Conservation (phyloP, 2,888 invertebrate species). For the Zygothrica quintamaculata region DNA sequence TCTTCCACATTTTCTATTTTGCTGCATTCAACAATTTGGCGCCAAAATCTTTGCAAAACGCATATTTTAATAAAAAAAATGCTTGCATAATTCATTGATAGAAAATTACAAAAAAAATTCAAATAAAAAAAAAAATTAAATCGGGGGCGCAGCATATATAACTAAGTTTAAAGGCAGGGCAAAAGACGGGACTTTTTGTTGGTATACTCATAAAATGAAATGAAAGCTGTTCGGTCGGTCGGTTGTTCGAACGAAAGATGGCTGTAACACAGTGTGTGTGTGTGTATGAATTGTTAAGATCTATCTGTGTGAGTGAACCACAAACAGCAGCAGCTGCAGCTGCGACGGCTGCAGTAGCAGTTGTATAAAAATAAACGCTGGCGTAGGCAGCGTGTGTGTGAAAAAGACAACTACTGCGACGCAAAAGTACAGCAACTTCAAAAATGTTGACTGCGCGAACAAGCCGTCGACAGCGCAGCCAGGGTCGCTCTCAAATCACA, state of each 20-base stretch:
- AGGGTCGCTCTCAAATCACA: constrained; percentile 35
- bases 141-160: constrained; percentile 3
- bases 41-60: constrained; percentile 27
- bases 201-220: constrained; percentile 64
- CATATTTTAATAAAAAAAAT: constrained; percentile 12
- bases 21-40: constrained; percentile 39
- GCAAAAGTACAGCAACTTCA: constrained; percentile 80
- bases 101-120: constrained; percentile 24
- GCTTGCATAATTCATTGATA: constrained; percentile 45
- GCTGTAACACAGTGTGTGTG: constrained; percentile 1
- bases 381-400: constrained; percentile 72
- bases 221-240: constrained; percentile 75
- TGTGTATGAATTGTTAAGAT: constrained; percentile 36
- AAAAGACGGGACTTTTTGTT: constrained; percentile 37
- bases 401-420: constrained; percentile 80
- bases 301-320: constrained; percentile 37
- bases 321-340: constrained; percentile 54
- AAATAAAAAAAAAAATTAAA: constrained; percentile 13
- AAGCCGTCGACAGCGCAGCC: constrained; percentile 54
- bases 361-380: constrained; percentile 76
- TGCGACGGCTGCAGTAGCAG: constrained; percentile 65
- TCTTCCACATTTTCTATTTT: constrained; percentile 30
- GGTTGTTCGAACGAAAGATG: constrained; percentile 15
- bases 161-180: constrained; percentile 2
- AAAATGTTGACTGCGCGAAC: constrained; percentile 72